These are phyloP conservation scores for Mus minutoides DNA, from an alignment of 2,797 vertebrate species.

Conservation along the genomic window DNA sequence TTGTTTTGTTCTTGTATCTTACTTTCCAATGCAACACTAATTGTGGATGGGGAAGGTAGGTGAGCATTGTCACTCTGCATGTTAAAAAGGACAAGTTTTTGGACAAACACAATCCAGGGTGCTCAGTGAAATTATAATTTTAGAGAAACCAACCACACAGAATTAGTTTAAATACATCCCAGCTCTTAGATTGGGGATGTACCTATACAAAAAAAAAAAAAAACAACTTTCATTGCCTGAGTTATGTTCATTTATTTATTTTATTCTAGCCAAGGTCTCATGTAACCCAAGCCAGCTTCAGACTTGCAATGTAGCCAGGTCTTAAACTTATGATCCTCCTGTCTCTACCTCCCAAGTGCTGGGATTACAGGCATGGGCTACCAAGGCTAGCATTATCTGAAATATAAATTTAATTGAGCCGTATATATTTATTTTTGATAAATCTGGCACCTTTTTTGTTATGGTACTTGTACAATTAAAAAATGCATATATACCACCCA, in stretches of 20 bases:
- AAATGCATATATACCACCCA: background rate
- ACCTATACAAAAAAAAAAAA: background rate
- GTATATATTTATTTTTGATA: constrained; percentile 42
- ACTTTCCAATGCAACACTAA: constrained; percentile 37
- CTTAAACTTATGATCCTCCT: background rate
- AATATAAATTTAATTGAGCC: constrained; percentile 35
- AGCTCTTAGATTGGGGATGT: background rate
- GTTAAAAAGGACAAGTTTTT: constrained; percentile 56
- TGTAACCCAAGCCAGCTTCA: background rate
- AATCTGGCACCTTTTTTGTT: background rate
- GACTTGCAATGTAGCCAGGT: background rate
- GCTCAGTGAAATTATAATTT: constrained; percentile 54
- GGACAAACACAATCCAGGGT: constrained; percentile 41
- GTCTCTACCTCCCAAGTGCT: background rate
- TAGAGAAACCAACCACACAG: constrained; percentile 30
- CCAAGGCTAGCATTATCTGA: background rate
- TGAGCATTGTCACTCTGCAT: constrained; percentile 20
- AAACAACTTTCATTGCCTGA: background rate
- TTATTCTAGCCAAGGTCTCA: background rate
- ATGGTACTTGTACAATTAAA: constrained; percentile 35
- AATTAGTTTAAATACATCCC: constrained; percentile 20
- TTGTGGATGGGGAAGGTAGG: background rate
- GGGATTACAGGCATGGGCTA: background rate
- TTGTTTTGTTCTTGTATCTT: background rate
- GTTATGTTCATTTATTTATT: background rate